Evolutionary conservation across 2,797 vertebrate species (phyloP).

Genomic region (Micromesistius poutassou): DNA sequence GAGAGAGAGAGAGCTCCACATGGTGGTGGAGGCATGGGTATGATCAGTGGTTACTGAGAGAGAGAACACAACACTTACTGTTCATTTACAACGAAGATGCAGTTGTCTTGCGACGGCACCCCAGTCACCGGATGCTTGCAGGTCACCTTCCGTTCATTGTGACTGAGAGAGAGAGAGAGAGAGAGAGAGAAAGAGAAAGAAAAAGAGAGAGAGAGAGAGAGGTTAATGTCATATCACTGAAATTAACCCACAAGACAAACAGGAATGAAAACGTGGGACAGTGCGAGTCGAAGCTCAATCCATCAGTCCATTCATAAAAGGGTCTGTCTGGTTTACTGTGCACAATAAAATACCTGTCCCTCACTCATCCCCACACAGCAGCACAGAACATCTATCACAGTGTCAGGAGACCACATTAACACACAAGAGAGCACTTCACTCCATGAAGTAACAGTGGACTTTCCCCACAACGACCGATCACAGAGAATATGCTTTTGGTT

Average conservation of each 20-base stretch:
- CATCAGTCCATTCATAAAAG: too few species aligned
- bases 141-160: constrained; percentile 89
- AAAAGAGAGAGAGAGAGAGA: neutral
- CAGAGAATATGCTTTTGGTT: too few species aligned
- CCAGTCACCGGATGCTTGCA: constrained; percentile 85
- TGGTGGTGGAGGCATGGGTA: neutral
- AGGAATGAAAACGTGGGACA: too few species aligned
- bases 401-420: neutral
- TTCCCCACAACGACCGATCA: too few species aligned
- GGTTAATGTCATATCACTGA: neutral
- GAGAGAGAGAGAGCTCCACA: neutral
- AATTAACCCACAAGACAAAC: neutral
- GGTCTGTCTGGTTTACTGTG: neutral
- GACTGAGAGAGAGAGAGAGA: too few species aligned
- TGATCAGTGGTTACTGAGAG: neutral
- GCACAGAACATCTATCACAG: neutral
- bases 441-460: too few species aligned
- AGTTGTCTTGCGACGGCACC: constrained; percentile 85
- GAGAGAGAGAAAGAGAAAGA: neutral
- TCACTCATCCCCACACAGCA: neutral
- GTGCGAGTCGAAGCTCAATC: too few species aligned
- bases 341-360: neutral
- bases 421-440: too few species aligned
- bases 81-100: constrained; percentile 89
- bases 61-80: constrained; percentile 75